These are phyloP conservation scores for Cheilosia pagana DNA, from an alignment of 2,888 invertebrate genomes.

Conservation along the genomic window DNA sequence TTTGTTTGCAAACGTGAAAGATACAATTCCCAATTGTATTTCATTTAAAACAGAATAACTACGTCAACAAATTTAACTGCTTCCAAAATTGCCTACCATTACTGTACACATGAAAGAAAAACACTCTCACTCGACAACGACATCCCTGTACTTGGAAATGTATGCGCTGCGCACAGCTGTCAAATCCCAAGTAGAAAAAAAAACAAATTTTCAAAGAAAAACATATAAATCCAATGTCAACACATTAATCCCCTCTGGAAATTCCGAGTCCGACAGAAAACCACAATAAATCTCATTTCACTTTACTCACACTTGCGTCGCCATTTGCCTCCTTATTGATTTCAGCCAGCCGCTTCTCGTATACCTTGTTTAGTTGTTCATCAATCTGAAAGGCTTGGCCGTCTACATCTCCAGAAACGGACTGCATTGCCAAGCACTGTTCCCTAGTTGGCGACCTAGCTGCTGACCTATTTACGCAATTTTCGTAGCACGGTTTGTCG, in stretches of 20 bases:
- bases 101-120: slow-evolving; percentile 37
- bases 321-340: slow-evolving; percentile 85
- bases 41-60: not conserved
- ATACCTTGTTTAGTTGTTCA: slow-evolving; percentile 86
- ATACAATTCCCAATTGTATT: no score
- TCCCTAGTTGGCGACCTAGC: slow-evolving; percentile 45
- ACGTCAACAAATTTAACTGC: not conserved
- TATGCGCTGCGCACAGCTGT: slow-evolving; percentile 41
- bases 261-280: slow-evolving; percentile 4
- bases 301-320: slow-evolving; percentile 77
- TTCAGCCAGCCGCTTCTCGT: slow-evolving; percentile 86
- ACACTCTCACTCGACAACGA: slow-evolving; percentile 14
- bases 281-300: slow-evolving; percentile 35
- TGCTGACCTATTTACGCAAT: slow-evolving; percentile 54
- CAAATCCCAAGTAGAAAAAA: slow-evolving; percentile 25
- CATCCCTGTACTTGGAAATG: slow-evolving; percentile 37
- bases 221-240: slow-evolving; percentile 61
- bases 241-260: slow-evolving; percentile 37
- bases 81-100: not conserved
- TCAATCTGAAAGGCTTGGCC: slow-evolving; percentile 76
- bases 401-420: slow-evolving; percentile 51
- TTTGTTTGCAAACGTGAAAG: no score
- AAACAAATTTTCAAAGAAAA: slow-evolving; percentile 38
- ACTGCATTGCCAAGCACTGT: slow-evolving; percentile 48
- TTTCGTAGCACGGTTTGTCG: slow-evolving; percentile 24